phyloP scores from a whole-genome alignment of 35 echinoderm and acorn worm genomes.

The Strongylocentrotus purpuratus region DNA sequence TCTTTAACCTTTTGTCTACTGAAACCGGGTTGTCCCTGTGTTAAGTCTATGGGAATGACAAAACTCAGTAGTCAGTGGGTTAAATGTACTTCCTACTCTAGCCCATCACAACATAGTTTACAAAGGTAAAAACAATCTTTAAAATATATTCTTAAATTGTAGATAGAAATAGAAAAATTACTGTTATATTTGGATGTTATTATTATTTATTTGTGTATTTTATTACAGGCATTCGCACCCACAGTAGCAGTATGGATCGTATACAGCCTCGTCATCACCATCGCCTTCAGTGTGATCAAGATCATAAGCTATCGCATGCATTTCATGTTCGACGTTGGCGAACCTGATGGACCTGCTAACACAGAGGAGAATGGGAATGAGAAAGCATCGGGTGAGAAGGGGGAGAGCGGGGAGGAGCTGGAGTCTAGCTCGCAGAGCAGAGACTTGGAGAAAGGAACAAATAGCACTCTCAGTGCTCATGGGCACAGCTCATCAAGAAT shows the following conservation, averaged over 20 bases:
- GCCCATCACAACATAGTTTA: no score
- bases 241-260: conserved; percentile 79
- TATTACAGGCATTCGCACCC: conserved; percentile 74
- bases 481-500: conserved; percentile 48
- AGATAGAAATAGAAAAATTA: no score
- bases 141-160: no score
- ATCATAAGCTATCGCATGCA: conserved; percentile 91
- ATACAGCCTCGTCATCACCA: conserved; percentile 77
- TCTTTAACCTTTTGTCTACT: no score
- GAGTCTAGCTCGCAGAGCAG: conserved; percentile 56
- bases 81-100: no score
- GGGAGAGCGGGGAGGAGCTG: conserved; percentile 53
- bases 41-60: no score
- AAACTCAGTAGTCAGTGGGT: no score
- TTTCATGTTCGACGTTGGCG: conserved; percentile 88
- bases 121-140: no score
- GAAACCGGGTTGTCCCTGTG: no score
- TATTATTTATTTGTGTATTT: not conserved
- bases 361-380: conserved; percentile 56
- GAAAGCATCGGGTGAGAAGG: conserved; percentile 61
- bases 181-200: no score
- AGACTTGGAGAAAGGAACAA: conserved; percentile 54
- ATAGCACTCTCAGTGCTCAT: conserved; percentile 48
- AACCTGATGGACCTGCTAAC: conserved; percentile 59
- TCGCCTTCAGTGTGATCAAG: conserved; percentile 81